phyloP scores from a whole-genome alignment of 1,140 invertebrate species.

The Drosophila sproati region DNA sequence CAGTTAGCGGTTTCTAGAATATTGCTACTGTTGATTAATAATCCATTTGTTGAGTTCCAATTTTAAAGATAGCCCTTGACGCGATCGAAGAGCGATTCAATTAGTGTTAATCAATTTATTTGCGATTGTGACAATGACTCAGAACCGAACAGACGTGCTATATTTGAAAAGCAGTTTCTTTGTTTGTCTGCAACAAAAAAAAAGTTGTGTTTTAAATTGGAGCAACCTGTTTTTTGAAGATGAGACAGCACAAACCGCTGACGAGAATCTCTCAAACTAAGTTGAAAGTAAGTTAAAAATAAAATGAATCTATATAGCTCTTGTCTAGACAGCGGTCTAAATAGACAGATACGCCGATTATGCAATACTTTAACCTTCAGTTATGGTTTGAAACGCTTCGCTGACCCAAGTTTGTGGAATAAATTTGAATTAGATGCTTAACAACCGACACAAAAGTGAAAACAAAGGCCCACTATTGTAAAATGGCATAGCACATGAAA shows the following conservation, averaged over 20 bases:
- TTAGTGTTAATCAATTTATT: conserved; percentile 21
- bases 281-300: neutral
- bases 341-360: conserved; percentile 6
- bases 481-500: conserved; percentile 36
- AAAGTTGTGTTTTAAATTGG: neutral
- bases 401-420: conserved; percentile 29
- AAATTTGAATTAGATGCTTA: conserved; percentile 26
- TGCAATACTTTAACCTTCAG: conserved; percentile 41
- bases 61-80: neutral
- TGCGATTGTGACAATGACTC: conserved; percentile 14
- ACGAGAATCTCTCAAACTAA: neutral
- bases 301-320: neutral
- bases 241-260: neutral
- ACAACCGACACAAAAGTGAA: conserved; percentile 12
- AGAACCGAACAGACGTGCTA: conserved; percentile 10
- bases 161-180: neutral
- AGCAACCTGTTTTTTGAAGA: neutral
- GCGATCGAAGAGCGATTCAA: conserved; percentile 6
- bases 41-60: neutral
- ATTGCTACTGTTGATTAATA: neutral
- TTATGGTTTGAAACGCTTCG: conserved; percentile 31
- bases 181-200: neutral
- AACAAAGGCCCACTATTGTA: conserved; percentile 11
- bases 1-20: neutral
- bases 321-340: neutral